Base-by-base conservation (phyloP, 2,888 invertebrate genomes). In the Sisyra terminalis region DNA sequence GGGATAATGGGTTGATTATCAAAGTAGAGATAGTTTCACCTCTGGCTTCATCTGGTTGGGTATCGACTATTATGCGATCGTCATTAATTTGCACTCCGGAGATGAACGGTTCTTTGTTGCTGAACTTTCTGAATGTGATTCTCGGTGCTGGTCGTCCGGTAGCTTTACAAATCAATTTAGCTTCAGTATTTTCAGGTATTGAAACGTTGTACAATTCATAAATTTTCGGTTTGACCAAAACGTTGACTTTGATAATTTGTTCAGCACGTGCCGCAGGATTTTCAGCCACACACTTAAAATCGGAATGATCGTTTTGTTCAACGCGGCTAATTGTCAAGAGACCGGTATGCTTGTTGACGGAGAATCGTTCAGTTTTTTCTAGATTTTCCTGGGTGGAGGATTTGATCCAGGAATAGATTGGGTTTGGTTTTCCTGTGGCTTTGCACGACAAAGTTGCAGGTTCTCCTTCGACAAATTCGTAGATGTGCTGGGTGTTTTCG, bases 331-430 rank as follows among this genome's bases (percentile, higher is more conserved):
- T 79, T 3, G 74, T 77, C 35, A 89, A 59, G 2, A 76, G 63
- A 6, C 89, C 89, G 1, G 74, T 77, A 46, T 68, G 71, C 46
- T 75, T 67, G 51, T 81, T 76, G 0, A 86, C 85, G 34, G 69
- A 67, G 54, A 78, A 82, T 40, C 74, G 65, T 56, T 77, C 75
- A 3, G 78, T 72, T 7, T 64, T 70, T 7, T 78, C 74, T 43
- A 89, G 67, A 59, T 88, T 79, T 67, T 74, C 71, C 42, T 81
- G 75, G 2, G 74, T 77, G 42, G 73, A 66, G 45, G 75, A 70
- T 53, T 84, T 82, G 44, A 88, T 79, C 92, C 92, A 92, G 24
- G 74, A 74, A 55, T 81, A 86, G 44, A 70, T 73, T 36, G 92
- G 90, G 11, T 76, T 74, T 2, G 92, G 92, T 57, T 88, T 89